Percentiles rank a stretch among this genome's conserved stretches.
Conservation (phyloP, 37 sponge, comb jelly and placozoan genomes). For the Oopsacas minuta region DNA sequence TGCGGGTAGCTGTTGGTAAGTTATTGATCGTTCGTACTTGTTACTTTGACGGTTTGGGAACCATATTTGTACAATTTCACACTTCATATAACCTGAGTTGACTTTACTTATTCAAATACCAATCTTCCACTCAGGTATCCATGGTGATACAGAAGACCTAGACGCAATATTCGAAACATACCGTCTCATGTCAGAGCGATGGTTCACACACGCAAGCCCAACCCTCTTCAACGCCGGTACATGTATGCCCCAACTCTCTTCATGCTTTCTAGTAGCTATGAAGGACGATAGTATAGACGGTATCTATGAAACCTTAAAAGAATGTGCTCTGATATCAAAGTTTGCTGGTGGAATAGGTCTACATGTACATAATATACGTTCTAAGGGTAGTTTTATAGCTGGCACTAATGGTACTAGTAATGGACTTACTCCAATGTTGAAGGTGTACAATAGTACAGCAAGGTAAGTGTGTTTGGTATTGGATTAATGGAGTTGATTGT, state of each 20-base stretch:
- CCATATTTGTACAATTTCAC: too few relatives aligned
- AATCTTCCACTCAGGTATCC: neutral
- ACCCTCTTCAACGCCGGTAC: conserved; percentile 98
- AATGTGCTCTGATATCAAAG: conserved; percentile 93
- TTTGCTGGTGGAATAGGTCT: conserved; percentile 96
- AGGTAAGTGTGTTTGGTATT: conserved; percentile 19
- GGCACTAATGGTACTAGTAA: conserved; percentile 95
- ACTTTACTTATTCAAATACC: neutral
- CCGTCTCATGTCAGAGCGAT: conserved; percentile 91
- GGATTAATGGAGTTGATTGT: neutral
- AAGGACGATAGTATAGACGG: conserved; percentile 97
- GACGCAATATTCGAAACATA: conserved; percentile 56
- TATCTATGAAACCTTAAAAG: conserved; percentile 96
- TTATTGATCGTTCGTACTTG: too few relatives aligned
- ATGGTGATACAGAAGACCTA: neutral
- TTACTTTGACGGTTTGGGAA: too few relatives aligned
- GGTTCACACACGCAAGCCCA: conserved; percentile 98
- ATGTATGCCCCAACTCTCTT: conserved; percentile 87
- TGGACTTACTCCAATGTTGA: conserved; percentile 93
- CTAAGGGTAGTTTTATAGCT: conserved; percentile 93
- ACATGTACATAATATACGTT: conserved; percentile 72
- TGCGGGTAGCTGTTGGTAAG: conserved; percentile 88
- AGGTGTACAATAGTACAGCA: conserved; percentile 95
- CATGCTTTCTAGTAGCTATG: conserved; percentile 93
- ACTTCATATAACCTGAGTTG: too few relatives aligned